phyloP scores from a whole-genome alignment of 2,113 vertebrate genomes.

The Probosciger aterrimus region DNA sequence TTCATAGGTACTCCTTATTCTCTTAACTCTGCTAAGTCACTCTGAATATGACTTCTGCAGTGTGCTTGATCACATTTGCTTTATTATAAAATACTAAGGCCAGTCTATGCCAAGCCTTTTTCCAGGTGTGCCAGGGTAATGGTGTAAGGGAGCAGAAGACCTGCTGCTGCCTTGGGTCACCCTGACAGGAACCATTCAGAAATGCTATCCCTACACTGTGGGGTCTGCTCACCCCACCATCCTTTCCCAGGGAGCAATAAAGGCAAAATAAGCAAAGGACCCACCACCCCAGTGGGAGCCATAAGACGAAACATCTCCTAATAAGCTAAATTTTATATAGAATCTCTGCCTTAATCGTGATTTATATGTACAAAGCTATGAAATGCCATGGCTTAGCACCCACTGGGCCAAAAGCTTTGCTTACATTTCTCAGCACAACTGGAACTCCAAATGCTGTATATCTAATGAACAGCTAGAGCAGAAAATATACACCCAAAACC shows the following conservation, averaged over 20 bases:
- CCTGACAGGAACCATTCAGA: not conserved
- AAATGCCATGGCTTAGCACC: constrained; percentile 9
- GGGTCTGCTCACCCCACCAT: not conserved
- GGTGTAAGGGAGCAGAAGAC: not conserved
- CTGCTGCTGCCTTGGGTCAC: not conserved
- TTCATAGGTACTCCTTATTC: not conserved
- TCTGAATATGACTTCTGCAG: not conserved
- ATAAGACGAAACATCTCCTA: not conserved
- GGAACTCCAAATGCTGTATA: constrained; percentile 12
- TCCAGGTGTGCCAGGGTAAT: not conserved
- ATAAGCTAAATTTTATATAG: constrained; percentile 13
- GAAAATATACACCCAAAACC: constrained; percentile 17
- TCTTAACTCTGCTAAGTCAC: not conserved
- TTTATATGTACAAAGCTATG: not conserved
- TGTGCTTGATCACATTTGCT: not conserved
- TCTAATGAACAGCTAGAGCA: constrained; percentile 18
- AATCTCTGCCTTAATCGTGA: not conserved
- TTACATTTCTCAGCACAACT: constrained; percentile 38
- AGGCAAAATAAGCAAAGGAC: not conserved
- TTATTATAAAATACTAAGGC: not conserved
- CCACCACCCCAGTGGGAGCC: not conserved
- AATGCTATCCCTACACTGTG: not conserved
- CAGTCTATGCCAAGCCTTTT: not conserved
- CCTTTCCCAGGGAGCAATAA: not conserved
- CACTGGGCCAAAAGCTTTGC: constrained; percentile 51